Percentiles rank a stretch among this genome's conserved stretches.
Evolutionary conservation across 2,797 vertebrate genomes (phyloP).

Genomic region (Cheirogaleus major): DNA sequence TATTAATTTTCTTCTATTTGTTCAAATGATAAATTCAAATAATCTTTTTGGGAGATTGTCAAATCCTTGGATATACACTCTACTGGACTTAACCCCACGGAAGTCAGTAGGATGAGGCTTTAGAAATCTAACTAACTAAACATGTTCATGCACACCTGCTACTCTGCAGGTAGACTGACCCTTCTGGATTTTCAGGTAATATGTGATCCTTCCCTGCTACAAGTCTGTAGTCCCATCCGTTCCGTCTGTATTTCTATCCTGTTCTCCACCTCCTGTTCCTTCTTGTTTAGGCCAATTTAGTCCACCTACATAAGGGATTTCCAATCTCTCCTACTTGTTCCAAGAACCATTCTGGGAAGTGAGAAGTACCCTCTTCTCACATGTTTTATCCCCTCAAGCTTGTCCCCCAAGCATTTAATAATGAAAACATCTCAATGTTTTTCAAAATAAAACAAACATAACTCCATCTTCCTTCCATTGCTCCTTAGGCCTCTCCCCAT

Average conservation of each 20-base stretch:
- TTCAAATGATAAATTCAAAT: not conserved
- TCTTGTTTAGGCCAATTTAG: not conserved
- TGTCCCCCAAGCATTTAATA: not conserved
- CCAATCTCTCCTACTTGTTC: not conserved
- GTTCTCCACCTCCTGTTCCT: not conserved
- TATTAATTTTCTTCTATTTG: not conserved
- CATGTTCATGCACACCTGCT: rapidly evolving
- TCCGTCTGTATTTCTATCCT: not conserved
- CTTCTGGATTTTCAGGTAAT: not conserved
- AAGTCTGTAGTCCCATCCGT: not conserved
- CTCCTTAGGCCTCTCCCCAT: not conserved
- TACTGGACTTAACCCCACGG: not conserved
- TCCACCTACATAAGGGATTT: not conserved
- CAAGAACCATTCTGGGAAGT: not conserved
- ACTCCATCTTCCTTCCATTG: not conserved
- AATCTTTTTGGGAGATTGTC: not conserved
- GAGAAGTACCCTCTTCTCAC: not conserved
- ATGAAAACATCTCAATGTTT: not conserved
- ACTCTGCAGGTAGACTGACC: not conserved
- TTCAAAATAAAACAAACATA: not conserved
- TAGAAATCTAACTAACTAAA: not conserved
- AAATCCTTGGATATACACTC: not conserved
- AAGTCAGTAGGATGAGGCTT: not conserved
- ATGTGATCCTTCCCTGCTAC: not conserved
- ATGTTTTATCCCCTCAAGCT: not conserved